These are phyloP conservation scores for Leptosomus discolor DNA, from an alignment of 2,113 vertebrate species.

Conservation along the genomic window DNA sequence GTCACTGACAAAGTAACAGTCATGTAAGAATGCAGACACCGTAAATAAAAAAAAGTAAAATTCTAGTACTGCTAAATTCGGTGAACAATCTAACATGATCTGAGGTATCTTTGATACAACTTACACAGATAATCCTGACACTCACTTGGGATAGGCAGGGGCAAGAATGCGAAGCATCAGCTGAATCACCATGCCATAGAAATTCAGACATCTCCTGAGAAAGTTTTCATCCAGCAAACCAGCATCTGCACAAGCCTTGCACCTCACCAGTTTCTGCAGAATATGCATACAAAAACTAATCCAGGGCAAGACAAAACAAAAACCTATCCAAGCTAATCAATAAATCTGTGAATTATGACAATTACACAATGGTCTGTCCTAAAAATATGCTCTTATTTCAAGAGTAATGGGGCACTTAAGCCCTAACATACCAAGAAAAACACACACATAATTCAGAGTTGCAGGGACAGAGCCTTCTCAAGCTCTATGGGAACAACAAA, in stretches of 20 bases:
- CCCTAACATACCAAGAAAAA: background rate
- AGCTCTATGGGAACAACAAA: background rate
- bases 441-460: background rate
- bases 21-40: background rate
- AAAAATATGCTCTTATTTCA: background rate
- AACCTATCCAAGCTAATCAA: background rate
- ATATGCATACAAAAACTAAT: background rate
- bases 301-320: background rate
- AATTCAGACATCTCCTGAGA: constrained; percentile 93
- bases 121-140: background rate
- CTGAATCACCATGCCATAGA: constrained; percentile 97
- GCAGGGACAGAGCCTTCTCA: background rate
- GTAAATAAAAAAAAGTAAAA: background rate
- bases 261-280: constrained; percentile 94
- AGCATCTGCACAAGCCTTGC: constrained; percentile 95
- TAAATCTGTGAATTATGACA: background rate
- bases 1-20: background rate
- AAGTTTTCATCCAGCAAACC: constrained; percentile 96
- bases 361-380: background rate
- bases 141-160: constrained; percentile 93
- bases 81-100: background rate
- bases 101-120: background rate
- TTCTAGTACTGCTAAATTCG: background rate
- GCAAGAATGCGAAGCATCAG: constrained; percentile 94
- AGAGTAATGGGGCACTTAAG: background rate